These are phyloP conservation scores for Nebria salina DNA, from an alignment of 2,888 invertebrate species.

Conservation along the genomic window DNA sequence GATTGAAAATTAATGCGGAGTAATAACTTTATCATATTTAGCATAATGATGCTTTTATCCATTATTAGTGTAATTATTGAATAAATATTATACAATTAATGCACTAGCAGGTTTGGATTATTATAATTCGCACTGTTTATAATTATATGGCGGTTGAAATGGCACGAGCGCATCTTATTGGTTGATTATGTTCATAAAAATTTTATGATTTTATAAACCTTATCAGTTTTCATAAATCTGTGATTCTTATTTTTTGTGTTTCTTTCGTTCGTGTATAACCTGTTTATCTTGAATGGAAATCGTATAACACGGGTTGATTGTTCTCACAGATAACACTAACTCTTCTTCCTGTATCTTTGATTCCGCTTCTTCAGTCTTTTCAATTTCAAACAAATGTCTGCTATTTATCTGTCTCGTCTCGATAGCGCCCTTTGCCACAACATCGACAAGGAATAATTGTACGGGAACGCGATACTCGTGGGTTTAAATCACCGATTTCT, in stretches of 20 bases:
- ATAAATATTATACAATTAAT: neutral
- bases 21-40: neutral
- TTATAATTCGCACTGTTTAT: neutral
- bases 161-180: no score
- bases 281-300: slow-evolving; percentile 37
- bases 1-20: neutral
- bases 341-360: slow-evolving; percentile 35
- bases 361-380: slow-evolving; percentile 41
- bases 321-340: slow-evolving; percentile 39
- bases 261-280: slow-evolving; percentile 11
- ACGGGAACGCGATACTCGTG: slow-evolving; percentile 53
- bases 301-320: slow-evolving; percentile 25
- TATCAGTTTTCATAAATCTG: no score
- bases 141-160: no score
- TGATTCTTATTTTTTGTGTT: no score
- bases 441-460: slow-evolving; percentile 60
- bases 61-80: neutral
- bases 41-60: neutral
- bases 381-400: slow-evolving; percentile 51
- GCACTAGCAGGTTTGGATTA: neutral
- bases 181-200: no score
- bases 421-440: slow-evolving; percentile 48
- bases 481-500: slow-evolving; percentile 53
- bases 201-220: no score
- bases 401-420: slow-evolving; percentile 52